Conservation (phyloP, 2,797 vertebrate genomes). For the Naso thynnoides region DNA sequence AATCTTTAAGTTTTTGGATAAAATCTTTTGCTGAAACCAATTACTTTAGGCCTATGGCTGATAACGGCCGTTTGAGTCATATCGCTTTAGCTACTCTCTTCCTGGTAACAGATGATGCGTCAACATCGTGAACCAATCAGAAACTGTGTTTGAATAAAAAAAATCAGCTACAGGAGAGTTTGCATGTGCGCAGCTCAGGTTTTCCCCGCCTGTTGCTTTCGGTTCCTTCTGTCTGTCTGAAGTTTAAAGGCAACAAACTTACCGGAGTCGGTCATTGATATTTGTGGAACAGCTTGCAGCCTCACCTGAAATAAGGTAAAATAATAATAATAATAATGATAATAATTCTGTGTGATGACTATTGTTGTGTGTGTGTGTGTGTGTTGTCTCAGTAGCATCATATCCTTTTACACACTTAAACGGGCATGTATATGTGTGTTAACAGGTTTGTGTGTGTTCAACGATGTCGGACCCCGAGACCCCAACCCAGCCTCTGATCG, state of each 20-base stretch:
- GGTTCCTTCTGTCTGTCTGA: slow-evolving; percentile 36
- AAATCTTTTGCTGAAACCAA: no score
- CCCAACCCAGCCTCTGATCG: slow-evolving; percentile 60
- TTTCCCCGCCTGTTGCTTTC: slow-evolving; percentile 38
- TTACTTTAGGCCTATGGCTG: no score
- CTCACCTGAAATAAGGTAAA: slow-evolving; percentile 45
- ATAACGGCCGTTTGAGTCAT: no score
- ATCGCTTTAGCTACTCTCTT: neutral
- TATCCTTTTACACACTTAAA: neutral
- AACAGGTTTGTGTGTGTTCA: slow-evolving; percentile 33
- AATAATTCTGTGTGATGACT: neutral
- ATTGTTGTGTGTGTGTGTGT: neutral
- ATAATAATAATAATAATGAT: no score
- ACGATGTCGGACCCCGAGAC: slow-evolving; percentile 70
- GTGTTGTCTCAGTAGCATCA: neutral
- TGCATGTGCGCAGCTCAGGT: neutral
- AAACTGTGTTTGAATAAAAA: slow-evolving; percentile 4
- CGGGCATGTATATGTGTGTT: slow-evolving; percentile 11
- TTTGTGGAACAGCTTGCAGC: neutral
- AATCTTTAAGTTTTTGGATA: no score
- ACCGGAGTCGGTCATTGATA: slow-evolving; percentile 9
- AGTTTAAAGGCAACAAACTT: slow-evolving; percentile 17
- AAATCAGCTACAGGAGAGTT: neutral
- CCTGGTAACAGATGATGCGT: slow-evolving; percentile 74
- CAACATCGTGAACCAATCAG: slow-evolving; percentile 64